Conservation (phyloP, 2,888 invertebrate genomes). For the Lysandra coridon region DNA sequence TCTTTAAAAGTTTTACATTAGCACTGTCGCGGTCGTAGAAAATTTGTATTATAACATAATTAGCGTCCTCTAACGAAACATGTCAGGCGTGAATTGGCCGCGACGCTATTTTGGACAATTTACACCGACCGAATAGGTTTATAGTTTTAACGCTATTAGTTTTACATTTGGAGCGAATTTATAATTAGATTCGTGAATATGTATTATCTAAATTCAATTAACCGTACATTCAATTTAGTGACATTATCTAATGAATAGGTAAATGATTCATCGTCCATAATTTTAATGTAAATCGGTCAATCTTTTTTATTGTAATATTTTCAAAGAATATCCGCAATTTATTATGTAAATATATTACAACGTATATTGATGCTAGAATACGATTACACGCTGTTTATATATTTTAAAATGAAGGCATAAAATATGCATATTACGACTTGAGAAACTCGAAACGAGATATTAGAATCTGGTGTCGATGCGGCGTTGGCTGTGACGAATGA, state of each 20-base stretch:
- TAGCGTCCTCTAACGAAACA: slow-evolving; percentile 7
- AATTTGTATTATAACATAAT: slow-evolving; percentile 23
- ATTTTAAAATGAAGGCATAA: not conserved
- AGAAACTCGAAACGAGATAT: slow-evolving; percentile 9
- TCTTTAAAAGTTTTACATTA: slow-evolving; percentile 33
- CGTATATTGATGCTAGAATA: not conserved
- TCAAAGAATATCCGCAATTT: slow-evolving; percentile 1
- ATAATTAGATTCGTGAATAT: not conserved
- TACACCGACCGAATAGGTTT: not conserved
- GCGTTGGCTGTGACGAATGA: slow-evolving; percentile 58
- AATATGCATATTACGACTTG: not conserved
- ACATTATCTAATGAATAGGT: not conserved
- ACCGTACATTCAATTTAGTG: not conserved
- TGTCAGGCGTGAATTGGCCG: not conserved
- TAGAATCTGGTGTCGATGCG: slow-evolving; percentile 27
- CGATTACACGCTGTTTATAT: slow-evolving; percentile 17
- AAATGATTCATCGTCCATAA: not conserved
- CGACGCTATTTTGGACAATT: not conserved
- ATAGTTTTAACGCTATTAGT: slow-evolving; percentile 1
- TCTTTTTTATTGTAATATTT: not conserved
- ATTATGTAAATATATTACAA: slow-evolving; percentile 21
- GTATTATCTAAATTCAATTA: not conserved
- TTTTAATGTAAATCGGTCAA: slow-evolving; percentile 15
- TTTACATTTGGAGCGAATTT: not conserved
- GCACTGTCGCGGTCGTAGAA: slow-evolving; percentile 18